Conservation (phyloP, 2,113 vertebrate species). For the Zapus hudsonius region DNA sequence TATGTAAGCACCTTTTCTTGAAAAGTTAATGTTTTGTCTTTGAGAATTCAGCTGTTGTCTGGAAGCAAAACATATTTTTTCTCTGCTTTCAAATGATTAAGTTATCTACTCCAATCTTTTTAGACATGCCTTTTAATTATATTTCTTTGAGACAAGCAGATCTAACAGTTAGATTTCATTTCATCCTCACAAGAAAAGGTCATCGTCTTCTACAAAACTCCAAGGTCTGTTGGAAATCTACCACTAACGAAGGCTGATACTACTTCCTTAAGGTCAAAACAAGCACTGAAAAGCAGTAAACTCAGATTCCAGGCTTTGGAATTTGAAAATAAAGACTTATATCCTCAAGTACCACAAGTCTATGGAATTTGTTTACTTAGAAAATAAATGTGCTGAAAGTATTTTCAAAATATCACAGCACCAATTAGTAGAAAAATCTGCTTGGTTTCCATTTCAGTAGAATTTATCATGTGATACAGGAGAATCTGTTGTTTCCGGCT, state of each 20-base stretch:
- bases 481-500: neutral
- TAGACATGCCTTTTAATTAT: neutral
- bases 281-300: neutral
- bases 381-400: neutral
- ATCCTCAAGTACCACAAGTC: neutral
- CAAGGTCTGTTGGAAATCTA: neutral
- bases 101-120: neutral
- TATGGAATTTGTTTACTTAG: neutral
- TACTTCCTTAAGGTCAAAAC: neutral
- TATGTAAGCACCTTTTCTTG: too few species aligned
- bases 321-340: neutral
- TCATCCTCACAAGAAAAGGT: neutral
- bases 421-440: neutral
- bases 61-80: neutral
- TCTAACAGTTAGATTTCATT: neutral
- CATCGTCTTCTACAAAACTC: neutral
- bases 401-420: constrained; percentile 11
- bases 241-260: neutral
- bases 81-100: neutral
- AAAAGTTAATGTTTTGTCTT: neutral
- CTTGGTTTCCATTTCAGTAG: neutral
- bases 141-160: neutral
- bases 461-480: neutral
- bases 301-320: neutral
- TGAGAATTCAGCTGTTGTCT: neutral